phyloP scores from a whole-genome alignment of 1,140 invertebrate genomes.

The Ridgeia piscesae region DNA sequence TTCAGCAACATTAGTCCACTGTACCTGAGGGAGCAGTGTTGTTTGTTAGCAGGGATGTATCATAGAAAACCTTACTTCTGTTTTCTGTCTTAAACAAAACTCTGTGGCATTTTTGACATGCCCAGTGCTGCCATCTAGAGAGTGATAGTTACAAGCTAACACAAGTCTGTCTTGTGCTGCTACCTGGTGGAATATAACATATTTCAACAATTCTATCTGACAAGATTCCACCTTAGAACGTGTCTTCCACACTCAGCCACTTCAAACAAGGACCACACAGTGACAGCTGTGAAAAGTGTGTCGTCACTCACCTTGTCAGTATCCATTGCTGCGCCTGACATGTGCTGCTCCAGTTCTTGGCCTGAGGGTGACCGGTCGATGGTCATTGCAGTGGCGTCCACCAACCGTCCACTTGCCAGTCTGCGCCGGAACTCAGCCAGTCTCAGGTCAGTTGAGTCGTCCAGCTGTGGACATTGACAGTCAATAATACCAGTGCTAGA shows the following conservation, averaged over 20 bases:
- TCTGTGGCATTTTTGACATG: not conserved
- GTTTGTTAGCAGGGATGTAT: not conserved
- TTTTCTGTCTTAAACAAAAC: too few species aligned
- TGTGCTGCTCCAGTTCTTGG: not conserved
- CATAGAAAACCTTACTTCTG: too few species aligned
- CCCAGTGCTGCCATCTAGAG: not conserved
- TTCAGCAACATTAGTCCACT: not conserved
- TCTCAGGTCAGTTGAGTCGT: not conserved
- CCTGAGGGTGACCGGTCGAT: not conserved
- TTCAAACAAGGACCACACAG: not conserved
- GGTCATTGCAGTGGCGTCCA: not conserved
- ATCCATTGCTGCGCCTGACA: not conserved
- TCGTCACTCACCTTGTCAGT: not conserved
- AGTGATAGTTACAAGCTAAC: not conserved
- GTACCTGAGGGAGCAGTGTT: not conserved
- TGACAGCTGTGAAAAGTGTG: not conserved
- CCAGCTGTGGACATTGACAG: not conserved
- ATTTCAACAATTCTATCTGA: not conserved
- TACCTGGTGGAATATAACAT: not conserved
- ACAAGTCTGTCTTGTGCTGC: not conserved
- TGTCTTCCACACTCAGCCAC: not conserved
- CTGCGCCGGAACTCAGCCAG: constrained; percentile 18
- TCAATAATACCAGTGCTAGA: too few species aligned
- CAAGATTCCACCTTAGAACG: not conserved
- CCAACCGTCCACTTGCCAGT: constrained; percentile 7